These are phyloP conservation scores for Timema podura DNA, from an alignment of 2,888 invertebrate genomes.

Conservation along the genomic window DNA sequence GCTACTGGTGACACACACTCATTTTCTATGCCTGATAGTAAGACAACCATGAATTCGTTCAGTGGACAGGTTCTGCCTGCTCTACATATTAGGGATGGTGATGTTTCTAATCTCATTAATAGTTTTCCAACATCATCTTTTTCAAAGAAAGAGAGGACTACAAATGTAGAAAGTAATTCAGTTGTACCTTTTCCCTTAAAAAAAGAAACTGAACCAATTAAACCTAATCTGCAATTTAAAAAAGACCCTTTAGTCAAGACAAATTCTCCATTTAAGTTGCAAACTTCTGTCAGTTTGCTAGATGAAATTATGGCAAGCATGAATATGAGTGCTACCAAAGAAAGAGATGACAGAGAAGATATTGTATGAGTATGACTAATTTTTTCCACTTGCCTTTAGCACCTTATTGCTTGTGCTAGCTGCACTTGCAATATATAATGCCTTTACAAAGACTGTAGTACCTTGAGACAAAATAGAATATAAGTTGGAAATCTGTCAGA, in stretches of 20 bases:
- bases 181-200: constrained; percentile 7
- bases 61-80: neutral
- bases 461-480: constrained; percentile 21
- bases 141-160: constrained; percentile 11
- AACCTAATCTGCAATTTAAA: constrained; percentile 22
- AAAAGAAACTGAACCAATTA: constrained; percentile 24
- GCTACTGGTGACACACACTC: neutral
- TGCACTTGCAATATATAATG: constrained; percentile 24
- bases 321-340: constrained; percentile 25
- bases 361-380: constrained; percentile 15
- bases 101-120: constrained; percentile 20
- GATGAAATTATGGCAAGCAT: constrained; percentile 31
- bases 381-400: constrained; percentile 23
- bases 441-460: constrained; percentile 29
- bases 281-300: constrained; percentile 27
- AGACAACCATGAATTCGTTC: too few relatives aligned
- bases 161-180: constrained; percentile 13
- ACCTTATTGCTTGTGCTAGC: constrained; percentile 18
- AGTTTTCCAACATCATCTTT: constrained; percentile 13
- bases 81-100: constrained; percentile 22
- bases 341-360: constrained; percentile 28
- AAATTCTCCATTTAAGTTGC: constrained; percentile 15
- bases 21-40: too few relatives aligned
- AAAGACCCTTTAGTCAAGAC: constrained; percentile 16
- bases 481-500: neutral